Conservation (phyloP, 1,140 invertebrate genomes). For the Conus betulinus region DNA sequence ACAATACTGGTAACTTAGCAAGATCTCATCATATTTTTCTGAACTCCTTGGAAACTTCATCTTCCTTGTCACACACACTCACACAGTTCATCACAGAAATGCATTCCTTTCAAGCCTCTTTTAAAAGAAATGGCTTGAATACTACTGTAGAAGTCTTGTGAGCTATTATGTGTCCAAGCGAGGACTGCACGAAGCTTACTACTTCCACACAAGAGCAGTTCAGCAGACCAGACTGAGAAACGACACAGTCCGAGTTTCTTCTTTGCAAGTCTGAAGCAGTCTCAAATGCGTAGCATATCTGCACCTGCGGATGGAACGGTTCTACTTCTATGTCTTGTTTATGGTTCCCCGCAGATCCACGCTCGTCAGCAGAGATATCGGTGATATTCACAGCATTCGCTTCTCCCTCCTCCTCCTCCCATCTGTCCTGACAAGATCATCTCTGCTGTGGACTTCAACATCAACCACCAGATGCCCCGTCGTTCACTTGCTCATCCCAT, state of each 20-base stretch:
- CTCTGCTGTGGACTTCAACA: not conserved
- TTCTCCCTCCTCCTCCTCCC: not conserved
- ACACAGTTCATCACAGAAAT: not conserved
- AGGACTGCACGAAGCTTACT: not conserved
- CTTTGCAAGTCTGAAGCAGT: not conserved
- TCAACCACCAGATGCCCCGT: not conserved
- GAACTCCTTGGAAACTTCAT: not conserved
- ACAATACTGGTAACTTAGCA: not conserved
- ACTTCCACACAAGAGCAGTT: not conserved
- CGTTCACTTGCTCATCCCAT: too few relatives aligned
- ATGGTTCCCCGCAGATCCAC: not conserved
- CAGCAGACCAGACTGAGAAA: not conserved
- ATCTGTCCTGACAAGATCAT: not conserved
- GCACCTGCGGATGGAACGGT: not conserved
- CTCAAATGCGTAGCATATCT: not conserved
- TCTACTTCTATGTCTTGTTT: not conserved
- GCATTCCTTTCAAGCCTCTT: not conserved
- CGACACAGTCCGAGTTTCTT: not conserved
- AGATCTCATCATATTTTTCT: not conserved
- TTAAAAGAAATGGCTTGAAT: not conserved
- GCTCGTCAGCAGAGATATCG: not conserved
- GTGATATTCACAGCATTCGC: not conserved
- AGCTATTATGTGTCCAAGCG: too few relatives aligned
- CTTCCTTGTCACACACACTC: not conserved
- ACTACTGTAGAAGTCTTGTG: not conserved